Evolutionary conservation across 2,113 vertebrate species (phyloP).

Genomic region (Heliornis fulica): DNA sequence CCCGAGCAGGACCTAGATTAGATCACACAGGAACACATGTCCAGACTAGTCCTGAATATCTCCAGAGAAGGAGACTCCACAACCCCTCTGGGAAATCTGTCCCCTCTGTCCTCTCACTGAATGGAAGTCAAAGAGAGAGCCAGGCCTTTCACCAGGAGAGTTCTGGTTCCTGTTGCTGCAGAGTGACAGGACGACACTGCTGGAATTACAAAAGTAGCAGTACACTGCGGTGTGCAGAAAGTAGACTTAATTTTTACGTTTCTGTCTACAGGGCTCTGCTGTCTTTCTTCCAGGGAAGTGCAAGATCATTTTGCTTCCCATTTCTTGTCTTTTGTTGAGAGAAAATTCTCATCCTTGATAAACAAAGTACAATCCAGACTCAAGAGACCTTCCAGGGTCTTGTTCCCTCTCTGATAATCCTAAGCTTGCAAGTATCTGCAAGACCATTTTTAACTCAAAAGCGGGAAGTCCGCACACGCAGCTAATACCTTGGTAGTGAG

Average conservation of each 20-base stretch:
- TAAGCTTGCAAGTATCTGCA: not conserved
- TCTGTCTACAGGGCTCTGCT: not conserved
- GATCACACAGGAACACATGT: no score
- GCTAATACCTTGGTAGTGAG: slow-evolving; percentile 6
- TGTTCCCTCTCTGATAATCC: not conserved
- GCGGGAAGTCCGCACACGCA: not conserved
- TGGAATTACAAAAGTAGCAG: not conserved
- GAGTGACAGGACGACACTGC: not conserved
- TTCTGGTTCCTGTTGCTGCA: not conserved
- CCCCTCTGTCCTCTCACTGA: not conserved
- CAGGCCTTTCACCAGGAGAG: not conserved
- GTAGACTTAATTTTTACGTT: not conserved
- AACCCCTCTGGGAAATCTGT: no score
- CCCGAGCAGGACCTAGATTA: no score
- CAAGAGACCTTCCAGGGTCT: not conserved
- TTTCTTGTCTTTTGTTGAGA: not conserved
- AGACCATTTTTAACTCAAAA: not conserved
- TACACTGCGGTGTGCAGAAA: not conserved
- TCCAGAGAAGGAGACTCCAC: no score
- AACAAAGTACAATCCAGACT: not conserved
- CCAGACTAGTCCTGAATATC: no score
- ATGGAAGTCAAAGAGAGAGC: not conserved
- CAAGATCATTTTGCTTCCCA: not conserved
- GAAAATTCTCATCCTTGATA: not conserved
- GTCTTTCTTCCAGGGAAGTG: not conserved